Evolutionary conservation across 1,140 invertebrate genomes (phyloP).

Genomic region (Zaprionus ghesquierei): DNA sequence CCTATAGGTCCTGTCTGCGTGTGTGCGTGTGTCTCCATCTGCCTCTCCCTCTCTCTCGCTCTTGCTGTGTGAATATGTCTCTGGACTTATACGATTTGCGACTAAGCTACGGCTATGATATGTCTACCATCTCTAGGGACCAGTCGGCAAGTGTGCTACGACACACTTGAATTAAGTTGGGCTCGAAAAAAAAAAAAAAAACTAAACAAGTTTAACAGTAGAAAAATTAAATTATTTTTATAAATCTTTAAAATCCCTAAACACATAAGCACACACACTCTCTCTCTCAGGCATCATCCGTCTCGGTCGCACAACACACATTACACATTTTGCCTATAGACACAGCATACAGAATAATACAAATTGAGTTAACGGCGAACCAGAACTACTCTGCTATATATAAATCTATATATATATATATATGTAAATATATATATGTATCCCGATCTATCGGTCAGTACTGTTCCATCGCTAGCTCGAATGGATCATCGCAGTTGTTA

Average conservation of each 20-base stretch:
- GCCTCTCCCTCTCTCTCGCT: background rate
- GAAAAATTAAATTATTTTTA: background rate
- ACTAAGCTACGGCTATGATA: conserved; percentile 31
- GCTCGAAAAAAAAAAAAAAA: conserved; percentile 15
- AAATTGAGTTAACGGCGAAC: conserved; percentile 34
- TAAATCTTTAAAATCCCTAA: background rate
- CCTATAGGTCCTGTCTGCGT: background rate
- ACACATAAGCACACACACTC: background rate
- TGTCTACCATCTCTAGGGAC: conserved; percentile 27
- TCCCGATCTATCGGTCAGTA: conserved; percentile 19
- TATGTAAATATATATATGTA: background rate
- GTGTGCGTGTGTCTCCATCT: background rate
- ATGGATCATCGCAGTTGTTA: conserved; percentile 1
- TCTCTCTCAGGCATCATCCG: background rate
- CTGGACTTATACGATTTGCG: conserved; percentile 11
- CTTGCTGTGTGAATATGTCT: background rate
- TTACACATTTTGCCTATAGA: background rate
- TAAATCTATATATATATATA: background rate
- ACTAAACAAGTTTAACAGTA: conserved; percentile 1
- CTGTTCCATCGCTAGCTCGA: conserved; percentile 4
- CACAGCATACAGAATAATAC: conserved; percentile 39
- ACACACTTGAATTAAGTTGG: conserved; percentile 23
- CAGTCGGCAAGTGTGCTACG: conserved; percentile 35
- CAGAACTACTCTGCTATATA: conserved; percentile 9
- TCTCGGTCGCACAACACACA: background rate